These are phyloP conservation scores for Cliona cf. orientalis DNA, from an alignment of 37 sponge, comb jelly and placozoan genomes.

Conservation along the genomic window DNA sequence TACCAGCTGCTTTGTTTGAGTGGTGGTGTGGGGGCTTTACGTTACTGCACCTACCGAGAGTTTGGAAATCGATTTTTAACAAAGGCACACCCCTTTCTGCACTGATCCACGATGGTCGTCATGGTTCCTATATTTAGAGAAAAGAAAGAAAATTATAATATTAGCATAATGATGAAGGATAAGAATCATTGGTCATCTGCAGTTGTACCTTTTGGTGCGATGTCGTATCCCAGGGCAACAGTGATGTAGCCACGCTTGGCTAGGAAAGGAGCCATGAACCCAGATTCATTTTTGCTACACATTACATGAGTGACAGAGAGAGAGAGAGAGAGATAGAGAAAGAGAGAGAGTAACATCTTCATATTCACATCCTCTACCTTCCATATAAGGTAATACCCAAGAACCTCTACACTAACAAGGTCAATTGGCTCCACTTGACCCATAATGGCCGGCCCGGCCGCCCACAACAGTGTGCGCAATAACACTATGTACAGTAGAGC, in stretches of 20 bases:
- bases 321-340: conserved; percentile 1
- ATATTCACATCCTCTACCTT: no score
- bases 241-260: neutral
- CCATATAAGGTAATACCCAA: no score
- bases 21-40: no score
- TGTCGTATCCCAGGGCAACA: conserved; percentile 48
- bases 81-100: conserved; percentile 37
- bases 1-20: no score
- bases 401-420: no score
- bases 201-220: conserved; percentile 54
- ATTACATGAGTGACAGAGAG: neutral
- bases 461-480: no score
- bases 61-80: conserved; percentile 2
- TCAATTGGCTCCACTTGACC: no score
- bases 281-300: conserved; percentile 25
- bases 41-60: no score
- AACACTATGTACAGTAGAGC: no score
- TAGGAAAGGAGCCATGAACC: conserved; percentile 28
- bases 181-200: neutral
- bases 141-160: neutral
- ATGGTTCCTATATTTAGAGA: conserved; percentile 19
- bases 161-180: neutral
- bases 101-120: conserved; percentile 67
- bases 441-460: no score
- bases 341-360: conserved; percentile 25